Percentiles rank a stretch among this genome's conserved stretches.
Conservation (phyloP, 2,888 invertebrate genomes). For the Lacanobia wlatinum region DNA sequence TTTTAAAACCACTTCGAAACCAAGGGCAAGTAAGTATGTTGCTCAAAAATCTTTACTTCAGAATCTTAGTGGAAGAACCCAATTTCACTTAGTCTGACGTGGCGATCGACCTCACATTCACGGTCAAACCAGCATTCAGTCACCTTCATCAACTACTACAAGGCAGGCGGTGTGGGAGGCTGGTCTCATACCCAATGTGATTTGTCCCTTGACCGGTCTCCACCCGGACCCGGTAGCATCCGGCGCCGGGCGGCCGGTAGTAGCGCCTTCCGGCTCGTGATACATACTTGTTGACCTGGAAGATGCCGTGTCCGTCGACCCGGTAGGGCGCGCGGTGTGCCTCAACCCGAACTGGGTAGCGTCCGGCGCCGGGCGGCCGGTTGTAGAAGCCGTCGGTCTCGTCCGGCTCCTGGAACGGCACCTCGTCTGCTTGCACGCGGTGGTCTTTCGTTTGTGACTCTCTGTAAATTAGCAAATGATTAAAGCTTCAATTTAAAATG, state of each 20-base stretch:
- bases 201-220: too few relatives aligned
- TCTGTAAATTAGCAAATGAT: constrained; percentile 24
- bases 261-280: constrained; percentile 62
- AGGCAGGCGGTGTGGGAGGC: too few relatives aligned
- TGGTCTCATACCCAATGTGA: too few relatives aligned
- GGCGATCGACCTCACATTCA: neutral
- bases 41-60: neutral
- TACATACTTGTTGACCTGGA: constrained; percentile 59
- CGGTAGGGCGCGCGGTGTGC: constrained; percentile 61
- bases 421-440: constrained; percentile 74
- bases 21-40: too few relatives aligned
- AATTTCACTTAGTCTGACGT: neutral
- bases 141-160: too few relatives aligned
- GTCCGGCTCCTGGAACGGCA: constrained; percentile 75
- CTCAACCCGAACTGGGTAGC: constrained; percentile 78
- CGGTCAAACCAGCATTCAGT: neutral
- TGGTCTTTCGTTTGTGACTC: constrained; percentile 35
- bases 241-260: constrained; percentile 78
- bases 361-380: constrained; percentile 76
- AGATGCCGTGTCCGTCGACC: constrained; percentile 59
- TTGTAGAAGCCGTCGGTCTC: constrained; percentile 85
- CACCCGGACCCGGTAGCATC: constrained; percentile 76
- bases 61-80: neutral
- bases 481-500: neutral
- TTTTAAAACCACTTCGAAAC: neutral